Evolutionary conservation across 2,797 vertebrate genomes (phyloP).

Genomic region (Danio kyathit): DNA sequence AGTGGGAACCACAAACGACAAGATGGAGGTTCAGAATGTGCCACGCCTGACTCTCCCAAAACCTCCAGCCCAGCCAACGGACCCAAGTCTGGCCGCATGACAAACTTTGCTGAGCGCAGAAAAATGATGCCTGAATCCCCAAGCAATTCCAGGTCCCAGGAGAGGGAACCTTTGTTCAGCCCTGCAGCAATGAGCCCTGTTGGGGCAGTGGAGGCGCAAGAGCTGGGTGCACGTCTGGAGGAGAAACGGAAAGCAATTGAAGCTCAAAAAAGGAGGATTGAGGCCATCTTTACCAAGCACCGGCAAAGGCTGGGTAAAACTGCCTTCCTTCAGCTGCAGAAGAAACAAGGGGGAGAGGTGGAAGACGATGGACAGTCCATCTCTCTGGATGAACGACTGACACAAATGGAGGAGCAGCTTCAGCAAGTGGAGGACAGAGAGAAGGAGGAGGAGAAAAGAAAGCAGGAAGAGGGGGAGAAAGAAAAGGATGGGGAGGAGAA

Average conservation of each 20-base stretch:
- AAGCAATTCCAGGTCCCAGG: conserved; percentile 42
- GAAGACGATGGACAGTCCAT: conserved; percentile 64
- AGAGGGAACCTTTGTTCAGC: conserved; percentile 64
- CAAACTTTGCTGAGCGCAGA: conserved; percentile 89
- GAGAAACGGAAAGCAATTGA: conserved; percentile 91
- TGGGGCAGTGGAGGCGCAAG: conserved; percentile 84
- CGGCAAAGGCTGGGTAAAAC: conserved; percentile 89
- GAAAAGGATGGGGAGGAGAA: conserved; percentile 53
- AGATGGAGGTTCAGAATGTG: conserved; percentile 81
- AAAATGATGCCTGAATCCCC: conserved; percentile 78
- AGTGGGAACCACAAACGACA: conserved; percentile 51
- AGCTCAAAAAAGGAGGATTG: conserved; percentile 90
- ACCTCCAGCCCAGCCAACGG: conserved; percentile 63
- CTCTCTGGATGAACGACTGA: conserved; percentile 81
- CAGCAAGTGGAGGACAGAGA: conserved; percentile 68
- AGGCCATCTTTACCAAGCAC: conserved; percentile 91
- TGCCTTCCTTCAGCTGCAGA: conserved; percentile 88
- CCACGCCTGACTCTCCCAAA: conserved; percentile 72
- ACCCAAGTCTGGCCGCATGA: conserved; percentile 87
- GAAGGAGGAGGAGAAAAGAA: conserved; percentile 64
- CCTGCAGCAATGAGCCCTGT: conserved; percentile 73
- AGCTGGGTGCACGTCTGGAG: conserved; percentile 87
- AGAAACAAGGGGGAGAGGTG: conserved; percentile 76
- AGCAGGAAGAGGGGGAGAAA: conserved; percentile 67
- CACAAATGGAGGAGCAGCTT: conserved; percentile 79